Evolutionary conservation across 2,113 vertebrate species (phyloP), one percentile per base, ranked within the genome.

Genomic region (Lepus europaeus): DNA sequence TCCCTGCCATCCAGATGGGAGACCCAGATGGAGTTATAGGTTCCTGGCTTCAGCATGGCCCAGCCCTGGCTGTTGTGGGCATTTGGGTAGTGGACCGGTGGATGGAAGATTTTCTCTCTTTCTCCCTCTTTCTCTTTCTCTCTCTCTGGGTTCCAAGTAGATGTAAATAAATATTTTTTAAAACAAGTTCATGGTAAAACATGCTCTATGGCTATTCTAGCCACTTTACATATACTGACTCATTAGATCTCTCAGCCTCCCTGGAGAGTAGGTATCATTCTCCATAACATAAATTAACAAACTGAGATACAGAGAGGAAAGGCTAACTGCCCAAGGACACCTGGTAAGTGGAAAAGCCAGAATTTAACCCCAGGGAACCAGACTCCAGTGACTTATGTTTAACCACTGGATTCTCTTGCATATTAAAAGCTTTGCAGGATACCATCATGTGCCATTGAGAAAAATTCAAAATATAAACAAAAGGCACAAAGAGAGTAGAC

Each of bases 331-430:
- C 69, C 20, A 85, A 93, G 10, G 27, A 69, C 17, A 22, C 17
- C 33, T 36, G 4, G 23, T 17, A 64, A n/a, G 0, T 5, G 5
- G 16, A 4, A 81, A 25, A 45, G 31, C 9, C 61, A 86, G 39
- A 56, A 70, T 72, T 90, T 19, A 79, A 91, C 45, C 53, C 93
- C n/a, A 94, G 49, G 12, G 64, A 80, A 12, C 31, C 68, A 89
- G 59, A 87, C 20, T n/a, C 19, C 20, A 19, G 7, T 25, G 59
- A 77, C 49, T 29, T n/a, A 27, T 72, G 20, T 9, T 82, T 68
- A 93, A 91, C 9, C 68, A 13, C 0, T 9, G 73, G 25, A 39
- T 27, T 70, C n/a, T 73, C 29, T 19, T 86, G 7, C 73, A 56
- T 39, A 82, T 89, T 59, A 59, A 79, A 94, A 94, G 4, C 33